Base-by-base conservation (phyloP, 2,888 invertebrate genomes). In the Agrotis segetum region DNA sequence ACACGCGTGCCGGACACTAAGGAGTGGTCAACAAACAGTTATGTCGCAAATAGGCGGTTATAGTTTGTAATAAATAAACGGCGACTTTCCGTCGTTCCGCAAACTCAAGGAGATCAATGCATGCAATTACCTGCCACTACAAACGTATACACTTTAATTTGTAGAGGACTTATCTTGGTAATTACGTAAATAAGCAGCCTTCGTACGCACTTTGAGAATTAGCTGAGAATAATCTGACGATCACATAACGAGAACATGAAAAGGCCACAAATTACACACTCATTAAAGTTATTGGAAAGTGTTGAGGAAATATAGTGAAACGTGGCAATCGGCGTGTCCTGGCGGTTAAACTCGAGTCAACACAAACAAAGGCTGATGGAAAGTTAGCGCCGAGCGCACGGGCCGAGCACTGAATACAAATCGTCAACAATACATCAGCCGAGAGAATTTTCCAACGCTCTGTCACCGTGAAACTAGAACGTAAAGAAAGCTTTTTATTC, bases 41-140 rank as follows among this genome's bases (percentile, higher is more conserved):
- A 88, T 90, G 88, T 88, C 84, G 88, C 88, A 88, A 89, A 88
- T 84, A 86, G 85, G 83, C 85, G 80, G 83, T 83, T 85, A 80
- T 71, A 77, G 81, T 85, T 85, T 87, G 84, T 89, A 90, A 92
- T 92, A 92, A 91, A 91, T 90, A 89, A 89, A 86, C 84, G 89
- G 82, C 84, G 82, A 81, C 88, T 93, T 91, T 93, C 93, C 92
- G 93, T 88, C 92, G 91, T 95, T 92, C 93, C 92, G 93, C 85
- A 87, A 92, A 91, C 91, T 92, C 94, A 94, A 95, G 94, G 94
- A 94, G 94, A 95, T 91, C 93, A 91, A 92, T 94, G 88, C 87
- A 90, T 92, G 90, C 88, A 92, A 93, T 94, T 92, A 92, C 85
- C 72, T 34, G 77, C 81, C 56, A 64, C 64, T 78, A 83, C 87